These are phyloP conservation scores for Phrynosoma platyrhinos DNA, from an alignment of 2,113 vertebrate species.

Conservation along the genomic window DNA sequence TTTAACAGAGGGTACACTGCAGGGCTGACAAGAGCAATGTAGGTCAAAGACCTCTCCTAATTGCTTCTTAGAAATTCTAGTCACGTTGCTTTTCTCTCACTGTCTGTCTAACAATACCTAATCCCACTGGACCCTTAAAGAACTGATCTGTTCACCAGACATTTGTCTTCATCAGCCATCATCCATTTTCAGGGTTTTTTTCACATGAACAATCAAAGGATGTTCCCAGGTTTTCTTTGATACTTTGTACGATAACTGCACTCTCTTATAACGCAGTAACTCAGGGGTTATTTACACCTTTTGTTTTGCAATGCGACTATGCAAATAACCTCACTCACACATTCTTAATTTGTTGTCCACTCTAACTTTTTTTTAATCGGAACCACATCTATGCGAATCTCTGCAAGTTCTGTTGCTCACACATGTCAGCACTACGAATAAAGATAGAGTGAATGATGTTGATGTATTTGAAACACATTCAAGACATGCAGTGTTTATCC, in stretches of 20 bases:
- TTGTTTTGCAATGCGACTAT: too few relatives aligned
- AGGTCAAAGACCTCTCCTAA: conserved; percentile 29
- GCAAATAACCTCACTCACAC: too few relatives aligned
- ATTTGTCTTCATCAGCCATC: rapidly evolving
- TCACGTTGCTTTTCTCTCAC: background rate
- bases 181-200: background rate
- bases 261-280: background rate
- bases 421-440: too few relatives aligned
- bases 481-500: too few relatives aligned
- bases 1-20: rapidly evolving
- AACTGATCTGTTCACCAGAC: conserved; percentile 8
- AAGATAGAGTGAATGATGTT: too few relatives aligned
- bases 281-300: too few relatives aligned
- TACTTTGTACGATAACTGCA: background rate
- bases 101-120: rapidly evolving
- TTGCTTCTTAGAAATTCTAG: rapidly evolving
- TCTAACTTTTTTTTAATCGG: background rate
- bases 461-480: too few relatives aligned
- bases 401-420: too few relatives aligned
- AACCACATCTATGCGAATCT: too few relatives aligned
- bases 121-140: background rate
- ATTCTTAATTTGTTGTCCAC: too few relatives aligned
- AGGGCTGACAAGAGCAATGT: background rate
- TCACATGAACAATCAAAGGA: too few relatives aligned
- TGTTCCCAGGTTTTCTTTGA: background rate